Conservation (phyloP, 2,888 invertebrate genomes). For the Clostera curtula region DNA sequence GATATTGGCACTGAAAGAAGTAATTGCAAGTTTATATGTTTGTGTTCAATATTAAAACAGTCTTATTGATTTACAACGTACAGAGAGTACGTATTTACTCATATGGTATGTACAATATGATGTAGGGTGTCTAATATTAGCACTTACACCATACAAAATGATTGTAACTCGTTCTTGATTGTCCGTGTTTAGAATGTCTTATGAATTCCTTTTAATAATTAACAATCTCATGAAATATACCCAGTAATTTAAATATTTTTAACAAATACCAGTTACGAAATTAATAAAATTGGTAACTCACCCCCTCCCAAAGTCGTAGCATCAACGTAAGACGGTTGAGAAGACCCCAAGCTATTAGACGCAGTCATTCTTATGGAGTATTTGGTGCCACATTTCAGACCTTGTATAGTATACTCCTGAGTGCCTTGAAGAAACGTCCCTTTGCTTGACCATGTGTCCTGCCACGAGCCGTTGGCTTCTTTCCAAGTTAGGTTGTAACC, state of each 20-base stretch:
- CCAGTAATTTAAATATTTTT: too few relatives aligned
- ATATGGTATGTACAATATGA: too few relatives aligned
- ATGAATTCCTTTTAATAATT: too few relatives aligned
- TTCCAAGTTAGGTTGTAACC: slow-evolving; percentile 69
- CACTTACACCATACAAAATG: too few relatives aligned
- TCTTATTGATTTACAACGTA: too few relatives aligned
- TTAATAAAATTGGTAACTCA: slow-evolving; percentile 25
- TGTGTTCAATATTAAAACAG: too few relatives aligned
- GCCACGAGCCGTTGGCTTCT: slow-evolving; percentile 63
- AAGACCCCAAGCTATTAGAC: slow-evolving; percentile 86
- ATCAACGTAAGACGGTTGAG: slow-evolving; percentile 78
- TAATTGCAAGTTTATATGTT: not conserved
- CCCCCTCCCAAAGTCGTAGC: slow-evolving; percentile 77
- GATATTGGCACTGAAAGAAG: slow-evolving; percentile 73
- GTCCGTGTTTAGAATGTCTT: too few relatives aligned
- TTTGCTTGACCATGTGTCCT: slow-evolving; percentile 77
- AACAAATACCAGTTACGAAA: too few relatives aligned
- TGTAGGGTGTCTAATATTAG: too few relatives aligned
- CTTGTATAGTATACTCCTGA: slow-evolving; percentile 78
- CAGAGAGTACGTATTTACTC: too few relatives aligned
- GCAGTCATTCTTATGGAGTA: slow-evolving; percentile 88
- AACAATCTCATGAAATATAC: too few relatives aligned
- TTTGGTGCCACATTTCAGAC: slow-evolving; percentile 87
- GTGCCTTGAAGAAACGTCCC: slow-evolving; percentile 73
- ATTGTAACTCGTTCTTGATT: too few relatives aligned